Evolutionary conservation across 2,113 vertebrate genomes (phyloP).

Genomic region (Rhea americana): DNA sequence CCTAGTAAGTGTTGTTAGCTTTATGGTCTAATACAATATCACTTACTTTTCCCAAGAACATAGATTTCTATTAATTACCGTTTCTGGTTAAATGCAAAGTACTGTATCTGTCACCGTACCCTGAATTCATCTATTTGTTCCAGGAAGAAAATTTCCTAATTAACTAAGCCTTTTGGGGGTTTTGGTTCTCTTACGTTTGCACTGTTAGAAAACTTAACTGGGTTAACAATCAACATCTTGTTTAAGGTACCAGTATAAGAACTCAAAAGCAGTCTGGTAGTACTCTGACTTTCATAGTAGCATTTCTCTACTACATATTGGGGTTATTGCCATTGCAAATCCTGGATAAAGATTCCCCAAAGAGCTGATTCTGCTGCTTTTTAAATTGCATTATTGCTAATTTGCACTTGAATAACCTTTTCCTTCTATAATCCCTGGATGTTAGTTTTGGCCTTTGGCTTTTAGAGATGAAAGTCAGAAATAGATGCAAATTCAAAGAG

Average conservation of each 20-base stretch:
- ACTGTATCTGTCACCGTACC: background rate
- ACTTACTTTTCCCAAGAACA: background rate
- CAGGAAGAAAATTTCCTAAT: background rate
- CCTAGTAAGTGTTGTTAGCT: rapidly evolving
- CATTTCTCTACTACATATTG: background rate
- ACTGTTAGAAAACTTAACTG: background rate
- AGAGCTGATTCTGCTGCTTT: background rate
- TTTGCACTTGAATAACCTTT: background rate
- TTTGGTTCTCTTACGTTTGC: background rate
- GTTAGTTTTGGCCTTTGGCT: background rate
- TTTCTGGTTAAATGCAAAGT: background rate
- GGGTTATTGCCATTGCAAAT: background rate
- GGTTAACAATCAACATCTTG: background rate
- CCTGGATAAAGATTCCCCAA: background rate
- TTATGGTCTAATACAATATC: background rate
- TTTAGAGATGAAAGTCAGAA: background rate
- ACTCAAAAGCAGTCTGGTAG: background rate
- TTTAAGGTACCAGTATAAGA: background rate
- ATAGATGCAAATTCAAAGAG: background rate
- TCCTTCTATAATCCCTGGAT: background rate
- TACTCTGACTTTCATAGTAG: background rate
- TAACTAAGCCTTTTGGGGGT: background rate
- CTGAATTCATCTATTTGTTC: background rate
- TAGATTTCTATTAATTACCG: background rate
- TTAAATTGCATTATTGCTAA: background rate